Evolutionary conservation across 2,797 vertebrate genomes (phyloP).

Genomic region (Benthosema pterotum): DNA sequence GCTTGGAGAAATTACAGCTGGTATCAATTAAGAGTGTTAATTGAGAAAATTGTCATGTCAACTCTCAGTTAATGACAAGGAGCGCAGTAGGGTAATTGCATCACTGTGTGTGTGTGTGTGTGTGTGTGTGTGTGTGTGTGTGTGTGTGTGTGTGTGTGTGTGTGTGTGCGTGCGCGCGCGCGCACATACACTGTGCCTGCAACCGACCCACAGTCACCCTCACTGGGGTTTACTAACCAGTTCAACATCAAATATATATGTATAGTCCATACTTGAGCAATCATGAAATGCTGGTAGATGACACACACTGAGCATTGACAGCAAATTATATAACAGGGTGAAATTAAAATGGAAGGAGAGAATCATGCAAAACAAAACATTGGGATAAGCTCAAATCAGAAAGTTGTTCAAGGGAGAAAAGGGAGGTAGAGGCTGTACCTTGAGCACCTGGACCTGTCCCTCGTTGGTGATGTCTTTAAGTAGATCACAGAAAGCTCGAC

Average conservation of each 20-base stretch:
- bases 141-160: not conserved
- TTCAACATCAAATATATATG: constrained; percentile 73
- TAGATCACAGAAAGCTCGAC: constrained; percentile 86
- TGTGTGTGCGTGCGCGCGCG: not conserved
- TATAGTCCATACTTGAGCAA: constrained; percentile 39
- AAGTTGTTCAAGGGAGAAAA: not conserved
- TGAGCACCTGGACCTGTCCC: constrained; percentile 92
- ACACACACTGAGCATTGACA: not conserved
- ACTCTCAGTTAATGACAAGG: not conserved
- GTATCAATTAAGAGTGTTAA: constrained; percentile 5
- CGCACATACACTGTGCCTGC: not conserved
- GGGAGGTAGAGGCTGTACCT: constrained; percentile 74
- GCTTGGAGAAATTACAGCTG: constrained; percentile 4
- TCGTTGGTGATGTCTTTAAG: constrained; percentile 90
- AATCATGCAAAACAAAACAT: not conserved
- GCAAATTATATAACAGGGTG: not conserved
- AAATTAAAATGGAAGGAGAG: not conserved
- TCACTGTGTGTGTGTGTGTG: not conserved
- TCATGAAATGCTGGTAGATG: constrained; percentile 5
- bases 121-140: not conserved
- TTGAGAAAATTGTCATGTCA: constrained; percentile 1
- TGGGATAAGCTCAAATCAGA: constrained; percentile 7
- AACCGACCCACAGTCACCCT: not conserved
- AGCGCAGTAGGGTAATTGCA: not conserved
- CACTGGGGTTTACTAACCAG: not conserved